Base-by-base conservation (phyloP, 2,797 vertebrate species). In the Scolopax rusticola region DNA sequence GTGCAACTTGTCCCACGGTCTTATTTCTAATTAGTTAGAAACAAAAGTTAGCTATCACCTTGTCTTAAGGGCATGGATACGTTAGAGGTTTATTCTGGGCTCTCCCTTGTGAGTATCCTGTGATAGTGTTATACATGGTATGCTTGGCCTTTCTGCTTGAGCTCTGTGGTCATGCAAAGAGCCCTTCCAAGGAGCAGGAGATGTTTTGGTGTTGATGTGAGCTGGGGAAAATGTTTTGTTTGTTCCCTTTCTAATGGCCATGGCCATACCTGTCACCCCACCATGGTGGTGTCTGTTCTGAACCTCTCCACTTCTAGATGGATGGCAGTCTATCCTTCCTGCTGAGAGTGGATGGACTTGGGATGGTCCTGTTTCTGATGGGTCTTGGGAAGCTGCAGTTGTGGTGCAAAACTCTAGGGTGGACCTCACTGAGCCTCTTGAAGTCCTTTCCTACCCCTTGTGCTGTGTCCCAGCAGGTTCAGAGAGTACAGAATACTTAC, bases 1-100 rank as follows among this genome's bases (percentile, higher is more conserved):
- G n/a, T 1, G 15, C 20, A 2, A 1, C n/a, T 67, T 32, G 28
- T n/a, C 27, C 36, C 36, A 7, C 19, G 1, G 53, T 15, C 1
- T 11, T 2, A 11, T 7, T 45, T 28, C 11, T 56, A 13, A 11
- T 48, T 1, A 4, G 5, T 2, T 56, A 12, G 68, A 9, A 27
- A 6, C 10, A 15, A 6, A 16, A 36, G 54, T 19, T 21, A 30
- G 4, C 28, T 15, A 2, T 21, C 2, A 5, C 32, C 16, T 33
- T 41, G 2, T 70, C 51, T 40, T 36, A 9, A 43, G 63, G 41
- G 38, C 30, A 3, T 2, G n/a, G 8, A 3, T 8, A 1, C 6
- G 18, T 23, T 5, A 24, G 17, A 25, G 10, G 60, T 45, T 74
- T 28, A 3, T 33, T 64, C 71, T 9, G 30, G 21, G 47, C 63